Base-by-base conservation (phyloP, 2,888 invertebrate genomes). In the Pristionchus fissidentatus region DNA sequence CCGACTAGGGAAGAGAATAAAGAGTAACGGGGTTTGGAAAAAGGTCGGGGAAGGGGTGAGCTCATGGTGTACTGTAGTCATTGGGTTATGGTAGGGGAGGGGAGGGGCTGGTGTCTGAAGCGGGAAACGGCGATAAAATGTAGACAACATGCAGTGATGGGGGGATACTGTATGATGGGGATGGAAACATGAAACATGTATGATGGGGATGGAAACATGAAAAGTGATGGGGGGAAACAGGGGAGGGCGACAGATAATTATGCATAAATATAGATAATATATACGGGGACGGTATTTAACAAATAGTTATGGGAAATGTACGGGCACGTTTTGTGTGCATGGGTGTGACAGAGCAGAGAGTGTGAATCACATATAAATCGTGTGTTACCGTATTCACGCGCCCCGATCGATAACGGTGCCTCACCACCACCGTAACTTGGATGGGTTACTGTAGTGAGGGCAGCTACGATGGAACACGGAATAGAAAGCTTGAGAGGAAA, bases 1-100 rank as follows among this genome's bases (percentile, higher is more conserved):
- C 66, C 66, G 66, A 70, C 70, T 70, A 70, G 70, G 70, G n/a
- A 26, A 70, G 70, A 70, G 41, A 70, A n/a, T 41, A 70, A 41
- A n/a, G n/a, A 41, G 70, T 38, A 70, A 70, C 22, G 60, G 32
- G 60, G n/a, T n/a, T n/a, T n/a, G n/a, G 22, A 57, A 57, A 29
- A 15, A 22, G n/a, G 62, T 32, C 15, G 52, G 19, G 41, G 41
- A 26, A 41, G 41, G 26, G n/a, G 41, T 70, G 70, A 41, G 70
- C 70, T 38, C 70, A 70, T 70, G 43, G 70, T 41, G 38, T 22
- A 70, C n/a, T 41, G 43, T 70, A 22, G 55, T 5, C 38, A 70
- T 70, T 70, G 41, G 43, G 70, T 70, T 29, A 66, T 26, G 70
- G 41, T 15, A 70, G 70, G 15, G 60, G 60, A n/a, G 60, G 26